Percentiles rank a stretch among this genome's conserved stretches.
These are phyloP conservation scores for Dromiciops gliroides DNA, from an alignment of 2,113 vertebrate genomes.

Conservation along the genomic window DNA sequence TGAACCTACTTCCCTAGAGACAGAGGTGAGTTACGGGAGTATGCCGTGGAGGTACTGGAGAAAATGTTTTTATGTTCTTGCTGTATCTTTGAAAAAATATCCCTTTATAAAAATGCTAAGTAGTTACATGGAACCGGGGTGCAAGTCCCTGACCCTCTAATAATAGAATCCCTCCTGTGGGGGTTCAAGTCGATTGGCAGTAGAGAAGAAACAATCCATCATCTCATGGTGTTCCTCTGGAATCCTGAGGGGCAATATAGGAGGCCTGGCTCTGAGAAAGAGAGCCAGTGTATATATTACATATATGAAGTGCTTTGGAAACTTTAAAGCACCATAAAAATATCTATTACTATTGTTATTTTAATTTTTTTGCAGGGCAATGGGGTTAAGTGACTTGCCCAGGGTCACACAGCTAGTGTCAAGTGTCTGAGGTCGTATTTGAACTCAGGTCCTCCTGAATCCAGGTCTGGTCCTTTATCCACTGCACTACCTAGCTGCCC, in stretches of 20 bases:
- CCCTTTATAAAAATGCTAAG: not conserved
- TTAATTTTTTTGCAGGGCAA: too few species aligned
- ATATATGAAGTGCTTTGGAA: not conserved
- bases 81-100: not conserved
- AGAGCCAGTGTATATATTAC: not conserved
- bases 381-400: too few species aligned
- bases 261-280: not conserved
- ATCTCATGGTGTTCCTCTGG: not conserved
- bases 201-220: not conserved
- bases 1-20: not conserved
- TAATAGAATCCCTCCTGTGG: not conserved
- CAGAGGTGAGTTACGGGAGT: not conserved
- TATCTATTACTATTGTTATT: not conserved
- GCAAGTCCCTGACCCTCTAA: not conserved
- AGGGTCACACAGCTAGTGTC: too few species aligned
- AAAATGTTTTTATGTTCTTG: not conserved
- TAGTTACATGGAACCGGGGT: not conserved
- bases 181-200: not conserved
- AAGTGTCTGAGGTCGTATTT: too few species aligned
- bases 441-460: too few species aligned
- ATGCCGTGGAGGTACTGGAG: not conserved
- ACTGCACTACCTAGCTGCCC: too few species aligned
- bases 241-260: not conserved
- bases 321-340: not conserved
- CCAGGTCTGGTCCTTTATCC: too few species aligned